Evolutionary conservation across 1,140 invertebrate genomes (phyloP).

Genomic region (Nautilus pompilius): DNA sequence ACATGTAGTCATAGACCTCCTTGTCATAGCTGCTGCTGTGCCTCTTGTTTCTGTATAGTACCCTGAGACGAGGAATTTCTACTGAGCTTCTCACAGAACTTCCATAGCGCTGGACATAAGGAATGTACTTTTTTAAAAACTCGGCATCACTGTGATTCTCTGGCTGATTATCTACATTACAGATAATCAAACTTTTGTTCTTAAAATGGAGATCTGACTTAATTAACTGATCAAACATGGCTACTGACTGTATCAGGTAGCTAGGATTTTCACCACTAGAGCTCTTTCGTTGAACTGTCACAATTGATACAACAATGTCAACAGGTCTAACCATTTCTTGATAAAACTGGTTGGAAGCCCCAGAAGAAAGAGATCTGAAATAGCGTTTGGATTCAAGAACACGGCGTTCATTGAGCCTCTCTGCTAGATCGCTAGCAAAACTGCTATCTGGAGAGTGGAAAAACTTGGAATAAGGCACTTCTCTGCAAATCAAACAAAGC

Average conservation of each 20-base stretch:
- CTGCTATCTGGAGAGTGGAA: too few species aligned
- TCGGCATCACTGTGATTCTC: slow-evolving; percentile 13
- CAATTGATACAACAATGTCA: background rate
- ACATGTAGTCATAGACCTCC: slow-evolving; percentile 22
- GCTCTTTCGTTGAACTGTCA: background rate
- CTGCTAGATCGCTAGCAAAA: too few species aligned
- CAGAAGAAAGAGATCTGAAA: too few species aligned
- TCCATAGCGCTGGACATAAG: slow-evolving; percentile 19
- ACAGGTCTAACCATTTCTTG: too few species aligned
- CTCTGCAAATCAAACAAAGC: too few species aligned
- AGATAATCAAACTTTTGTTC: slow-evolving; percentile 15
- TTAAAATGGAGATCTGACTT: slow-evolving; percentile 13
- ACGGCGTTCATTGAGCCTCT: too few species aligned
- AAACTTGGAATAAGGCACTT: too few species aligned
- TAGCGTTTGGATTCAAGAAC: too few species aligned
- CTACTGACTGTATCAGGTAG: slow-evolving; percentile 19
- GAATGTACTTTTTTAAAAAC: slow-evolving; percentile 13
- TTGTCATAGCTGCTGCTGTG: background rate
- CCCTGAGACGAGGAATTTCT: background rate
- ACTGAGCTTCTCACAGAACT: background rate
- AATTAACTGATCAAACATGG: slow-evolving; percentile 11
- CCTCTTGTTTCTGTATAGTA: background rate
- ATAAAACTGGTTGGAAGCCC: too few species aligned
- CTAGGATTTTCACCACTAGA: background rate
- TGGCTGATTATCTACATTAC: slow-evolving; percentile 23